These are phyloP conservation scores for Dascillus cervinus DNA, from an alignment of 2,888 invertebrate species.

Conservation along the genomic window DNA sequence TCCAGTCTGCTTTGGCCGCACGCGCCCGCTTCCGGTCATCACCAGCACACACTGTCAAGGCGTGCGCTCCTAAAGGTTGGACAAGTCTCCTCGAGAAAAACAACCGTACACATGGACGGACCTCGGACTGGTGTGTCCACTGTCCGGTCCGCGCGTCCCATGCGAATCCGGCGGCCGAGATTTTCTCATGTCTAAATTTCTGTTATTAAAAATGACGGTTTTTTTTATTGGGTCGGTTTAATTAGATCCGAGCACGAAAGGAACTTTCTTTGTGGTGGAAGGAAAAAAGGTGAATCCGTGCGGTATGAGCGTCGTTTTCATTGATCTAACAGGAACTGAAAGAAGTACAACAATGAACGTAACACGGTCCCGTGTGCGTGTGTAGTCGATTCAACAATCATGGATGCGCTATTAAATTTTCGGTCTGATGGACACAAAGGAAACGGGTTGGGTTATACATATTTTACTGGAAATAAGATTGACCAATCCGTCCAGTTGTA, in stretches of 20 bases:
- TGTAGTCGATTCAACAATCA: conserved; percentile 14
- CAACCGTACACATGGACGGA: too few species aligned
- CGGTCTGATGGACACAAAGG: conserved; percentile 14
- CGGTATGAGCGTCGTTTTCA: too few species aligned
- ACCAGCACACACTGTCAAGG: conserved; percentile 7
- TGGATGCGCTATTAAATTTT: conserved; percentile 15
- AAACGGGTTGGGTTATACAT: conserved; percentile 11
- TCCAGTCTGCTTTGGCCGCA: conserved; percentile 25
- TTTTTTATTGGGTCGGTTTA: too few species aligned
- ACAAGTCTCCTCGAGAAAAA: too few species aligned
- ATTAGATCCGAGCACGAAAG: too few species aligned
- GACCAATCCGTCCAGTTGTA: too few species aligned
- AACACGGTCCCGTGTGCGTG: conserved; percentile 13
- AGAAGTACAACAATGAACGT: too few species aligned
- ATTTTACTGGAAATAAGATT: too few species aligned
- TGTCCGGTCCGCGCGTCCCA: conserved; percentile 37
- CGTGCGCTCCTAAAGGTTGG: too few species aligned
- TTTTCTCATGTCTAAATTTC: conserved; percentile 40
- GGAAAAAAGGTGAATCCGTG: too few species aligned
- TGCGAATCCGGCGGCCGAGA: conserved; percentile 39
- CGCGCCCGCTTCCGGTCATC: conserved; percentile 31
- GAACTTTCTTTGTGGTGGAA: too few species aligned
- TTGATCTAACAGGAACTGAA: too few species aligned
- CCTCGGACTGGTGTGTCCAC: conserved; percentile 14
- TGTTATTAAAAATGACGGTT: conserved; percentile 36